These are phyloP conservation scores for Fregetta grallaria DNA, from an alignment of 2,113 vertebrate genomes.

Conservation along the genomic window DNA sequence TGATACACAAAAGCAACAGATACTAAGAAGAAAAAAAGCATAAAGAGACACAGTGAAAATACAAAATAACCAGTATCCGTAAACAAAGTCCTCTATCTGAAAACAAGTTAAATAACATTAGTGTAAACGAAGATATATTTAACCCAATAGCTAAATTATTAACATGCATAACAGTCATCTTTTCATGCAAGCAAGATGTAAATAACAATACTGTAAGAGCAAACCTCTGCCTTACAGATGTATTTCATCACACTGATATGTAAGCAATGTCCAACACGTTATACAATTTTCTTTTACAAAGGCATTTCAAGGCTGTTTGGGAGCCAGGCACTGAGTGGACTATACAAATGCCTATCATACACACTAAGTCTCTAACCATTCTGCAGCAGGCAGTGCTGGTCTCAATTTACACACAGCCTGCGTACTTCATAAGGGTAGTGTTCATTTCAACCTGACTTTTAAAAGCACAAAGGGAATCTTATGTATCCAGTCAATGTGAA, in stretches of 20 bases:
- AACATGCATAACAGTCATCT: not conserved
- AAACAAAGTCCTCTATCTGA: not conserved
- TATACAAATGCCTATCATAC: not conserved
- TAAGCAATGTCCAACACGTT: not conserved
- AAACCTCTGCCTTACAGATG: not conserved
- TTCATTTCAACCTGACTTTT: not conserved
- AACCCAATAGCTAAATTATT: not conserved
- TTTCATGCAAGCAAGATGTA: not conserved
- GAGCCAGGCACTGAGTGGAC: not conserved
- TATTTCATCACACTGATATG: not conserved
- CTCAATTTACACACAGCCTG: not conserved
- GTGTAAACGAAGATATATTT: not conserved
- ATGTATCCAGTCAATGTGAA: not conserved
- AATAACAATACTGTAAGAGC: not conserved
- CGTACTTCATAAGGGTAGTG: not conserved
- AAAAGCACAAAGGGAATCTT: not conserved
- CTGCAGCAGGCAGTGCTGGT: not conserved
- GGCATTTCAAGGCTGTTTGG: not conserved
- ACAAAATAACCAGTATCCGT: not conserved
- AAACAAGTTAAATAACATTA: not conserved
- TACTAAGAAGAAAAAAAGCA: not conserved
- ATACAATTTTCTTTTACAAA: not conserved
- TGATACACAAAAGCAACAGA: not conserved
- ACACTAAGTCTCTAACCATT: not conserved
- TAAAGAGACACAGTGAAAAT: not conserved